These are phyloP conservation scores for Otolemur garnettii DNA, from an alignment of 2,113 vertebrate species.

Conservation along the genomic window DNA sequence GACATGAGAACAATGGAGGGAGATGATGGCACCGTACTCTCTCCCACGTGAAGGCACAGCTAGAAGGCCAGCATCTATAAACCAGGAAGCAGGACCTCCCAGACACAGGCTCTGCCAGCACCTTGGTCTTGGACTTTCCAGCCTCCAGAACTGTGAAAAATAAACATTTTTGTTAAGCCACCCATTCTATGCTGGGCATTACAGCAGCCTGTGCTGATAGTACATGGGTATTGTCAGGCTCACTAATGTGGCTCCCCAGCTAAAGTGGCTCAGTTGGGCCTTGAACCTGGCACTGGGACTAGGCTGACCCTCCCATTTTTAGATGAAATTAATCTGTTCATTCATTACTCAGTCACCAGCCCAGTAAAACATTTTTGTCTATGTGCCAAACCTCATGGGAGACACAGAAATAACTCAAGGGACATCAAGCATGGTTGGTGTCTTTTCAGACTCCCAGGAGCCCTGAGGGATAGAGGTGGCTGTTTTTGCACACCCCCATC, in stretches of 20 bases:
- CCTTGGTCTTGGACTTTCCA: neutral
- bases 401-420: neutral
- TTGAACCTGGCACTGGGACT: neutral
- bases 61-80: neutral
- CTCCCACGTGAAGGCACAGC: neutral
- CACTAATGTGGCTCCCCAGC: neutral
- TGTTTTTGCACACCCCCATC: neutral
- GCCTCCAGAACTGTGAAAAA: neutral
- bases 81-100: neutral
- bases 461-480: neutral
- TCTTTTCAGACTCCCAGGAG: neutral
- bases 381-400: neutral
- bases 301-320: no score
- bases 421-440: no score
- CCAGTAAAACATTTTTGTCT: neutral
- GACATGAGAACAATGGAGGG: neutral
- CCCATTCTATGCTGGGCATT: neutral
- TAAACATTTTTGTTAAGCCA: neutral
- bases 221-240: neutral
- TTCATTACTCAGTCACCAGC: neutral
- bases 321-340: neutral
- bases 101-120: neutral
- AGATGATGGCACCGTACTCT: neutral
- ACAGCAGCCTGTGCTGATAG: neutral
- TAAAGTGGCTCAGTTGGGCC: neutral